Evolutionary conservation across 2,888 invertebrate genomes (phyloP), one percentile per base, ranked within the genome.

Genomic region (Cephonodes hylas): DNA sequence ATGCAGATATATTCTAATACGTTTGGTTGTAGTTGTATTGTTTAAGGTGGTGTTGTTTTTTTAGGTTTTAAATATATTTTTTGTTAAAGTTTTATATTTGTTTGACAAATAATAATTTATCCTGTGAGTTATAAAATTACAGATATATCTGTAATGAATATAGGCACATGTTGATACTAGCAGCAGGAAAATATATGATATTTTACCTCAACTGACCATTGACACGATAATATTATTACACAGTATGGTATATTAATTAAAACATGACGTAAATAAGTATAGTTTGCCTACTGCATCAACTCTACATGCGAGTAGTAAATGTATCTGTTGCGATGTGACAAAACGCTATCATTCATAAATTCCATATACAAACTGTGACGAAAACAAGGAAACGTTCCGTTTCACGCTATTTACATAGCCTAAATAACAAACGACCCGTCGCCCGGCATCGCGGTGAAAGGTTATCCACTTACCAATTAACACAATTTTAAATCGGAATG

Each of bases 381-480:
- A 70, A 72, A 80, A 81, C 72, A 72, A 75, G 79, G 81, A 81
- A 80, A 73, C 59, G 68, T 69, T 64, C 59, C 44, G 57, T 67
- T 69, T 70, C 59, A 69, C 44, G 65, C 44, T 81, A 78, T 82
- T 84, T 81, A 77, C 76, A 73, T 82, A 83, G 76, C 83, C 86
- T 75, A 81, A 85, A 81, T 85, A 79, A 65, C 65, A 58, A 57
- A 48, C 72, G 74, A 63, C 74, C 76, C 74, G 74, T 72, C 77
- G 72, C 72, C 69, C 70, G 65, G 69, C 64, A 66, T 65, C 64
- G 68, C 74, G 77, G 79, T 76, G 80, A 86, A 84, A 87, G 86
- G 88, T 87, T 87, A 88, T 84, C 84, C 73, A 70, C 67, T 62
- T 74, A 73, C 73, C 76, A 76, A 81, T 82, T 82, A 84, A 75